phyloP scores from a whole-genome alignment of 2,888 invertebrate species.

The Drosophila histrio region DNA sequence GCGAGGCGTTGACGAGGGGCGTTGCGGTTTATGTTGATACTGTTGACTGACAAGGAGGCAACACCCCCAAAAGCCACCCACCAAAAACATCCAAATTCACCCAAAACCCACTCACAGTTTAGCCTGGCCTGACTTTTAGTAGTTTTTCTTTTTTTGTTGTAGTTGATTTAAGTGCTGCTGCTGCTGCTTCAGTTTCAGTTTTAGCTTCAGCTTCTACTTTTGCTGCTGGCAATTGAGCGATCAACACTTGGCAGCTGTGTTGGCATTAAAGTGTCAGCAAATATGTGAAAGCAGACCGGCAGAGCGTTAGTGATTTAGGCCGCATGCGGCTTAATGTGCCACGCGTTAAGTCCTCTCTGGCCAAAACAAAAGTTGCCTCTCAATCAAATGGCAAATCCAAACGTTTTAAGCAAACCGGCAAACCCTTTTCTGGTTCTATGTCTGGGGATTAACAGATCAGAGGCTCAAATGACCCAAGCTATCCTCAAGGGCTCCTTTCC shows the following conservation, averaged over 20 bases:
- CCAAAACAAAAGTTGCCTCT: slow-evolving; percentile 55
- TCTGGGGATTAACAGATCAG: slow-evolving; percentile 54
- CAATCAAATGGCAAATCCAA: slow-evolving; percentile 58
- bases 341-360: slow-evolving; percentile 43
- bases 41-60: slow-evolving; percentile 54
- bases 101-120: slow-evolving; percentile 14
- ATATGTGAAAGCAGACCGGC: slow-evolving; percentile 31
- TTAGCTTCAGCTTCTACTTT: neutral
- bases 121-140: slow-evolving; percentile 59
- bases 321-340: slow-evolving; percentile 63
- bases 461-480: slow-evolving; percentile 34
- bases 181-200: slow-evolving; percentile 8
- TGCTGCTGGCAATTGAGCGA: slow-evolving; percentile 61
- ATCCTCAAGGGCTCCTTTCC: slow-evolving; percentile 4
- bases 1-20: slow-evolving; percentile 41
- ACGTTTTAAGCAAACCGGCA: slow-evolving; percentile 15
- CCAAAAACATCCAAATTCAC: neutral
- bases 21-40: slow-evolving; percentile 69
- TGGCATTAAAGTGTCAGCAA: slow-evolving; percentile 72
- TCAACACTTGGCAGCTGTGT: slow-evolving; percentile 73
- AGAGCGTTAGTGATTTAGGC: slow-evolving; percentile 51
- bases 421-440: slow-evolving; percentile 33
- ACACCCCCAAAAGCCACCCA: neutral
- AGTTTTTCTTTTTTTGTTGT: slow-evolving; percentile 42
- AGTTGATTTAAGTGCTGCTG: slow-evolving; percentile 19